A percentile compares a stretch with the other conserved stretches of the same genome.
phyloP scores from a whole-genome alignment of 1,140 invertebrate genomes.

The Metopolophium dirhodum region DNA sequence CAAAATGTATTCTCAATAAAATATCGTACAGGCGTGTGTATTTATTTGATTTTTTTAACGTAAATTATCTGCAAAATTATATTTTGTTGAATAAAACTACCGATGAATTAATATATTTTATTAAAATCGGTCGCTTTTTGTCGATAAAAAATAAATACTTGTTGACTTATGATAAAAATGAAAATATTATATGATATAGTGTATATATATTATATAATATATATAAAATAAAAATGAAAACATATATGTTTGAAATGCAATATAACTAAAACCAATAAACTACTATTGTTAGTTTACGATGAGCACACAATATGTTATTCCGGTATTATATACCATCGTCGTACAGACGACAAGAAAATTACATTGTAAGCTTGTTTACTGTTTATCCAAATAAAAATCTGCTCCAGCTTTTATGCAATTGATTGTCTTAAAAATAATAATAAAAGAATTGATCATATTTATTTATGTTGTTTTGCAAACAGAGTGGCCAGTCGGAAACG shows the following conservation, averaged over 20 bases:
- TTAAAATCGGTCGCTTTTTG: background rate
- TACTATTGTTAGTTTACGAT: conserved; percentile 36
- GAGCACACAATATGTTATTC: conserved; percentile 16
- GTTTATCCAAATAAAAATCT: conserved; percentile 23
- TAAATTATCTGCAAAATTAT: background rate
- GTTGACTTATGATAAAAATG: conserved; percentile 8
- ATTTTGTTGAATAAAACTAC: background rate
- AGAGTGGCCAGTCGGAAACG: conserved; percentile 21
- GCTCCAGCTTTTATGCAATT: background rate
- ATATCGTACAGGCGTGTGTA: background rate
- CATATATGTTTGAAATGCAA: conserved; percentile 13
- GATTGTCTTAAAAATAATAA: conserved; percentile 10
- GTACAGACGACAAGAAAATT: conserved; percentile 26
- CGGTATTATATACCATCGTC: background rate
- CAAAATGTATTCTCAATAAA: background rate
- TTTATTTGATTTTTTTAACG: background rate
- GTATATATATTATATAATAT: too few species aligned
- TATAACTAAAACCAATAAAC: conserved; percentile 39
- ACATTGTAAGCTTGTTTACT: conserved; percentile 28
- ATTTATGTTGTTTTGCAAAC: background rate
- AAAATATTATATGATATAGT: background rate
- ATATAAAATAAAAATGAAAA: background rate
- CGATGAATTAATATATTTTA: background rate
- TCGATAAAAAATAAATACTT: background rate
- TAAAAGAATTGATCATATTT: background rate